Base-by-base conservation (phyloP, 2,797 vertebrate species). In the Periophthalmus magnuspinnatus region DNA sequence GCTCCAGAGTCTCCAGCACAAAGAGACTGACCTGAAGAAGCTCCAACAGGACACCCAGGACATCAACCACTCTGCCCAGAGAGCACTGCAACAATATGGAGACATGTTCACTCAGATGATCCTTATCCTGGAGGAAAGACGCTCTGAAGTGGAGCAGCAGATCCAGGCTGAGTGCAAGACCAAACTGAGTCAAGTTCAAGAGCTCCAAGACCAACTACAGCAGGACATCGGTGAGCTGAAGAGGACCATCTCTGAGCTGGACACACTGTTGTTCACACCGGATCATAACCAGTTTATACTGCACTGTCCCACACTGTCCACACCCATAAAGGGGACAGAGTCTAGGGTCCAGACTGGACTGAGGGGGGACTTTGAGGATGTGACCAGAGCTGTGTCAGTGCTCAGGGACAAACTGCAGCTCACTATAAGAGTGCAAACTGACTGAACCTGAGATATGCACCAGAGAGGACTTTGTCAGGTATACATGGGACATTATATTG, bases 201-300 rank as follows among this genome's bases (percentile, higher is more conserved):
- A 21, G 9, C 21, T 54, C 9, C 50, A 54, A 54, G n/a, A 54
- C 21, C 50, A 54, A 54, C 21, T 54, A 50, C 50, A 54, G 21
- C 2, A 10, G 9, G 50, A 54, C 9, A 54, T 54, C n/a, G 21
- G 8, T 54, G 50, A 54, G 1, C n/a, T 54, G n/a, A 54, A 54
- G 21, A 54, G n/a, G 8, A 54, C n/a, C 50, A 54, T 54, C 50
- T 21, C 50, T 54, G n/a, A 22, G 21, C 50, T 54, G 8, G 50
- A 54, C n/a, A 54, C 21, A 54, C 50, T 22, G 8, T 54, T 2
- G n/a, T 50, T 54, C 50, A 54, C n/a, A 22, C 50, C 2, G 2
- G 50, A 54, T 54, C 50, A 54, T 54, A 54, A 54, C 50, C 50
- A 54, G 50, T 54, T 54, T 54, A 54, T 54, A 54, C n/a, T 54